These are phyloP conservation scores for Nemotelus pantherinus DNA, from an alignment of 2,888 invertebrate genomes.

Conservation along the genomic window DNA sequence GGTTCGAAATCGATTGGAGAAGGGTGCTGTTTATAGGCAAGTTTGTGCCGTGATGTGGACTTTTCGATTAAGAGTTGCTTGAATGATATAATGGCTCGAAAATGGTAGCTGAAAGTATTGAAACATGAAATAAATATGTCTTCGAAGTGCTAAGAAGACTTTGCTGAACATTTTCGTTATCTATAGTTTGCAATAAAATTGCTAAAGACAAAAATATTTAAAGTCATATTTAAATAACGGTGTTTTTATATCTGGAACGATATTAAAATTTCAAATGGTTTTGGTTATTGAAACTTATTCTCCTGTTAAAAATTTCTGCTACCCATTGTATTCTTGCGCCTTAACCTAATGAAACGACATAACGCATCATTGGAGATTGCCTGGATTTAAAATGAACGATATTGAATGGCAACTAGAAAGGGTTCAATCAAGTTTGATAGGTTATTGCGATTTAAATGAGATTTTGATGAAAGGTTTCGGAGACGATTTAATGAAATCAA, in stretches of 20 bases:
- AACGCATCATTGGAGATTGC: conserved; percentile 26
- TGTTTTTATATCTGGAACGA: too few species aligned
- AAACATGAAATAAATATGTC: background rate
- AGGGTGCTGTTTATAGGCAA: background rate
- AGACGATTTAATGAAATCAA: conserved; percentile 46
- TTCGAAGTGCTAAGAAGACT: background rate
- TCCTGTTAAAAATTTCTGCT: too few species aligned
- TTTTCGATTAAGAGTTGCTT: background rate
- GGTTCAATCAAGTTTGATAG: conserved; percentile 44
- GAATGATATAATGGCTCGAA: background rate
- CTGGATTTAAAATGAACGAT: background rate
- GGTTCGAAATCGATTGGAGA: background rate
- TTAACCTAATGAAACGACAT: conserved; percentile 15
- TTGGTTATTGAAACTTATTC: background rate
- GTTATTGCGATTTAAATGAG: conserved; percentile 48
- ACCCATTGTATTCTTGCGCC: background rate
- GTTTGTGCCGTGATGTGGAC: background rate
- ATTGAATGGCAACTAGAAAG: conserved; percentile 36
- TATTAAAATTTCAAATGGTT: background rate
- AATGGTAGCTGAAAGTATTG: background rate
- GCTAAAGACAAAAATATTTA: background rate
- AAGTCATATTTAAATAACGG: too few species aligned
- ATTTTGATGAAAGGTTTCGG: conserved; percentile 46
- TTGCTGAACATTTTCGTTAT: background rate
- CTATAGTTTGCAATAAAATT: background rate